Percentiles rank a stretch among this genome's conserved stretches.
phyloP scores from a whole-genome alignment of 2,113 vertebrate species.

The Ursus arctos region DNA sequence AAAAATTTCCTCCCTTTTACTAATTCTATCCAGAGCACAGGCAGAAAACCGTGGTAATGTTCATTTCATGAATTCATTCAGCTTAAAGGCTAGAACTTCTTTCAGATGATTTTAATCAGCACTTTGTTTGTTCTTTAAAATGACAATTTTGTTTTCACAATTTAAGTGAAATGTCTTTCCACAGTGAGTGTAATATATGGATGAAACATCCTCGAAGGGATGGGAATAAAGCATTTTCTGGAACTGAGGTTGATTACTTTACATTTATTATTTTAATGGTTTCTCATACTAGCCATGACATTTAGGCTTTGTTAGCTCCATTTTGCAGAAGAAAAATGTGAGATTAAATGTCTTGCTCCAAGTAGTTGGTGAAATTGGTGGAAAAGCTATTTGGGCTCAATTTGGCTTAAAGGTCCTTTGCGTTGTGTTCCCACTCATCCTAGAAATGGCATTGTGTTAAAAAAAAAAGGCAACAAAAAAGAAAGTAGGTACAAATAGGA shows the following conservation, averaged over 20 bases:
- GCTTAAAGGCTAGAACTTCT: slow-evolving; percentile 11
- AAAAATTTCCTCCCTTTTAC: background rate
- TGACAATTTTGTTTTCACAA: slow-evolving; percentile 48
- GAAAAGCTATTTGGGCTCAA: slow-evolving; percentile 48
- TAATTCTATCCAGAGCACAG: slow-evolving; percentile 2
- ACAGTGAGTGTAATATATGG: background rate
- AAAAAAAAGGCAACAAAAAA: background rate
- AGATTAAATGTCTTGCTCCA: slow-evolving; percentile 46
- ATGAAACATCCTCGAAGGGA: background rate
- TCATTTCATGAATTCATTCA: slow-evolving; percentile 55
- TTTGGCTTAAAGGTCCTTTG: slow-evolving; percentile 20
- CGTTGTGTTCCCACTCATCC: background rate
- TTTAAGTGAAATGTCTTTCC: background rate
- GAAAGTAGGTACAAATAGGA: background rate
- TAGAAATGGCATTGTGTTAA: background rate
- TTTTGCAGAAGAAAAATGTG: slow-evolving; percentile 51
- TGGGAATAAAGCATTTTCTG: slow-evolving; percentile 27
- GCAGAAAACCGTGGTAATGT: background rate
- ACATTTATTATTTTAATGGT: slow-evolving; percentile 34
- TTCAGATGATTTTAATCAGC: slow-evolving; percentile 30
- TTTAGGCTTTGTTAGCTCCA: slow-evolving; percentile 37
- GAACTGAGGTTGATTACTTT: background rate
- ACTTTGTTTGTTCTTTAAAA: slow-evolving; percentile 41
- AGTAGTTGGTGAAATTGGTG: slow-evolving; percentile 45
- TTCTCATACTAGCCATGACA: background rate